Conservation (phyloP, 2,888 invertebrate species). For the Prosapia bicincta region DNA sequence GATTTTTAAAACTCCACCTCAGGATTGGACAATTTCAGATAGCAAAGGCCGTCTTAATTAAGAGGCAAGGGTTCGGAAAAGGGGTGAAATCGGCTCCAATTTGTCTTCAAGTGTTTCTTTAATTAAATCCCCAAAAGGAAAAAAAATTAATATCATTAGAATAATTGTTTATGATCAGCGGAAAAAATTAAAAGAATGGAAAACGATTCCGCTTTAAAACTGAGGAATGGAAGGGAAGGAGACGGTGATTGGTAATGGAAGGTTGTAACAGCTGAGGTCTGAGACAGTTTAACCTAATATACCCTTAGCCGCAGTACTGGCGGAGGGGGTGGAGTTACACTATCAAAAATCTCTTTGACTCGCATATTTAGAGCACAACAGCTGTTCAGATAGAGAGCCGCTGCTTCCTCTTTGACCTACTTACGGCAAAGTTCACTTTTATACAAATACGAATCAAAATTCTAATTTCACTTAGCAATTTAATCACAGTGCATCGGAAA, state of each 20-base stretch:
- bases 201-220: too few species aligned
- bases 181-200: not conserved
- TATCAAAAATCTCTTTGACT: not conserved
- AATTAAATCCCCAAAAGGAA: not conserved
- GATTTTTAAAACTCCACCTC: not conserved
- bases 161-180: not conserved
- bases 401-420: not conserved
- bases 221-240: too few species aligned
- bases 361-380: not conserved
- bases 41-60: not conserved
- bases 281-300: not conserved
- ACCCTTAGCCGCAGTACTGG: not conserved
- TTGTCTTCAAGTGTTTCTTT: not conserved
- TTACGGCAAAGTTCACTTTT: not conserved
- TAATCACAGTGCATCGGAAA: too few species aligned
- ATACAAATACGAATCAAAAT: not conserved
- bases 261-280: not conserved
- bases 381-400: not conserved
- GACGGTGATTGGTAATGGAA: too few species aligned
- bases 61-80: not conserved
- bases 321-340: not conserved
- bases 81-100: not conserved
- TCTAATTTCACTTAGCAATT: too few species aligned
- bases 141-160: slow-evolving; percentile 2
- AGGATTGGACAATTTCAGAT: not conserved